Evolutionary conservation across 2,113 vertebrate species (phyloP).

Genomic region (Natator depressus): DNA sequence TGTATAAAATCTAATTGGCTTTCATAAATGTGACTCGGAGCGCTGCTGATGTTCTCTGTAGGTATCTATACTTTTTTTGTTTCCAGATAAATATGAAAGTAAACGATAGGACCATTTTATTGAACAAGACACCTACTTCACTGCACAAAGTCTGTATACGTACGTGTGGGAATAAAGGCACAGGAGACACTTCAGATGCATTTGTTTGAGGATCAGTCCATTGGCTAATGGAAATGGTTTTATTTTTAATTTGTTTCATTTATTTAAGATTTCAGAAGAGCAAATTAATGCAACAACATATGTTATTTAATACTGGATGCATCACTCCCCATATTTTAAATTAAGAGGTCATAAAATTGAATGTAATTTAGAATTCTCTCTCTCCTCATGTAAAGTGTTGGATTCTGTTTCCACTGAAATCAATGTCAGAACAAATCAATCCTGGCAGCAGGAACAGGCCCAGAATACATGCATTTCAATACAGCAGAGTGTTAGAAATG

Average conservation of each 20-base stretch:
- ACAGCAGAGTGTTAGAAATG: not conserved
- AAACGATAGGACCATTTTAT: not conserved
- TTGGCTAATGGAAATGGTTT: not conserved
- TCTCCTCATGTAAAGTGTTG: not conserved
- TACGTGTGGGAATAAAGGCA: not conserved
- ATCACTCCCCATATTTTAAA: not conserved
- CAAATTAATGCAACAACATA: fast-evolving
- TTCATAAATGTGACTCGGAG: slow-evolving; percentile 52
- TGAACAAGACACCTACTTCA: not conserved
- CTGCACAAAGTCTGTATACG: not conserved
- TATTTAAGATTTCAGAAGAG: not conserved
- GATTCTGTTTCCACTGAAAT: slow-evolving; percentile 16
- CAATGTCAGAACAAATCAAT: not conserved
- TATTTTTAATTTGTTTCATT: not conserved
- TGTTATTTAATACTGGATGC: not conserved
- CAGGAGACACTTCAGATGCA: not conserved
- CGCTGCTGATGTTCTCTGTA: slow-evolving; percentile 48
- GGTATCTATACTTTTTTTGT: not conserved
- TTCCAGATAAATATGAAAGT: not conserved
- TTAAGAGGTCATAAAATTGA: not conserved
- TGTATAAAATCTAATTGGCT: slow-evolving; percentile 52
- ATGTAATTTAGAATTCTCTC: not conserved
- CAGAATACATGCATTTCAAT: not conserved
- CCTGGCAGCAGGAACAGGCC: not conserved
- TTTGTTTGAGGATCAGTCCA: not conserved